Percentiles rank a stretch among this genome's conserved stretches.
These are phyloP conservation scores for Schrankia costaestrigalis DNA, from an alignment of 2,888 invertebrate species.

Conservation along the genomic window DNA sequence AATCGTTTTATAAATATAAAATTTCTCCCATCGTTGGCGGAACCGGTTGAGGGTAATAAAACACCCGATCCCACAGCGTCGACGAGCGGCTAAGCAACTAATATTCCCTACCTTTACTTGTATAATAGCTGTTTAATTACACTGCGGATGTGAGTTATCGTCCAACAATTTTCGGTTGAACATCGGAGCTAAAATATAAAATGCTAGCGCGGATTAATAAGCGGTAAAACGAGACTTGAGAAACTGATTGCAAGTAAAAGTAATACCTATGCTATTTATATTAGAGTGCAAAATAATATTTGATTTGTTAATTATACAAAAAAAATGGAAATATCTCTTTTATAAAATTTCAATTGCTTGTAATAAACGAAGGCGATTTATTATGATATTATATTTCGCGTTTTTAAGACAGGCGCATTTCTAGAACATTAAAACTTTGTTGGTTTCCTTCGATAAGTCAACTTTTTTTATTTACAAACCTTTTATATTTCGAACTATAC, in stretches of 20 bases:
- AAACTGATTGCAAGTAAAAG: constrained; percentile 13
- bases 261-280: too few relatives aligned
- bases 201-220: constrained; percentile 19
- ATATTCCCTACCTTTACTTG: constrained; percentile 27
- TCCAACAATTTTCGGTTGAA: constrained; percentile 19
- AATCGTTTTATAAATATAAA: constrained; percentile 30
- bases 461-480: too few relatives aligned
- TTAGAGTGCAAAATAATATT: too few relatives aligned
- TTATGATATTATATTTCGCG: too few relatives aligned
- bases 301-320: too few relatives aligned
- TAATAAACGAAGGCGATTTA: too few relatives aligned
- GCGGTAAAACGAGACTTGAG: constrained; percentile 17
- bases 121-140: constrained; percentile 30
- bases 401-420: too few relatives aligned
- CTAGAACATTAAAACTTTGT: too few relatives aligned
- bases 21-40: constrained; percentile 32
- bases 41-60: constrained; percentile 39
- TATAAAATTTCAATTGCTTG: too few relatives aligned
- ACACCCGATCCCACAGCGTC: constrained; percentile 21
- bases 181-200: constrained; percentile 15
- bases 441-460: too few relatives aligned
- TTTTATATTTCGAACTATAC: too few relatives aligned
- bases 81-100: constrained; percentile 10
- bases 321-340: too few relatives aligned
- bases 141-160: constrained; percentile 28